Percentiles rank a stretch among this genome's conserved stretches.
Evolutionary conservation across 1,140 invertebrate species (phyloP).

Genomic region (Nasonia vitripennis): DNA sequence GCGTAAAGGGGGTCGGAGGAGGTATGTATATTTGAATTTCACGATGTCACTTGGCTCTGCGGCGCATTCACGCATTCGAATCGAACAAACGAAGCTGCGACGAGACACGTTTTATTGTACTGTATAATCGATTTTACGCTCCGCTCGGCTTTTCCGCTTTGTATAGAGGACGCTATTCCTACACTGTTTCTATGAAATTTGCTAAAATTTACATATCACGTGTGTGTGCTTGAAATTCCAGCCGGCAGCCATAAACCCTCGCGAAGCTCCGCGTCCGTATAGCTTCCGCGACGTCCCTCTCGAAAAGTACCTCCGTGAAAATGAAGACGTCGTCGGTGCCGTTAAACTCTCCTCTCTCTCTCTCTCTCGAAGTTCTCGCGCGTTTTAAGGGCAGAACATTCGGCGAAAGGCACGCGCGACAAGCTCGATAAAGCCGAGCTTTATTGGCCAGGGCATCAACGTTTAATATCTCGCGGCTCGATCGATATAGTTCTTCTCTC

Average conservation of each 20-base stretch:
- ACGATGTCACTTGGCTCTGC: slow-evolving; percentile 29
- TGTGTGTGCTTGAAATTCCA: neutral
- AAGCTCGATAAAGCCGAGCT: slow-evolving; percentile 12
- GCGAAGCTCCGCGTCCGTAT: slow-evolving; percentile 10
- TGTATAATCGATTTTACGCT: slow-evolving; percentile 17
- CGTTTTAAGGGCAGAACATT: too few species aligned
- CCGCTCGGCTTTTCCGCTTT: neutral
- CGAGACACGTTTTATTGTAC: slow-evolving; percentile 16
- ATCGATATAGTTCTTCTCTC: slow-evolving; percentile 20
- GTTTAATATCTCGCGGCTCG: slow-evolving; percentile 36
- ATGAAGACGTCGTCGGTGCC: slow-evolving; percentile 19
- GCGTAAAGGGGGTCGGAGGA: slow-evolving; percentile 4
- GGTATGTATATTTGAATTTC: slow-evolving; percentile 47
- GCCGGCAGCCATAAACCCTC: neutral
- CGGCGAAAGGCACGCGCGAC: neutral
- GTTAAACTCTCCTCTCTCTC: slow-evolving; percentile 11
- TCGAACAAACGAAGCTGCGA: neutral
- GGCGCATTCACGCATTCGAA: neutral
- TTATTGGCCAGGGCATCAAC: slow-evolving; percentile 31
- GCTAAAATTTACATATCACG: too few species aligned
- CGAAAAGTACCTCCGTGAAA: slow-evolving; percentile 24
- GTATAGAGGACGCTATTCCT: too few species aligned
- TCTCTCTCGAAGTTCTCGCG: neutral
- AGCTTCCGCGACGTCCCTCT: neutral
- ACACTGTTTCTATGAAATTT: too few species aligned